phyloP scores from a whole-genome alignment of 1,140 invertebrate genomes.

The Drosophila triauraria region DNA sequence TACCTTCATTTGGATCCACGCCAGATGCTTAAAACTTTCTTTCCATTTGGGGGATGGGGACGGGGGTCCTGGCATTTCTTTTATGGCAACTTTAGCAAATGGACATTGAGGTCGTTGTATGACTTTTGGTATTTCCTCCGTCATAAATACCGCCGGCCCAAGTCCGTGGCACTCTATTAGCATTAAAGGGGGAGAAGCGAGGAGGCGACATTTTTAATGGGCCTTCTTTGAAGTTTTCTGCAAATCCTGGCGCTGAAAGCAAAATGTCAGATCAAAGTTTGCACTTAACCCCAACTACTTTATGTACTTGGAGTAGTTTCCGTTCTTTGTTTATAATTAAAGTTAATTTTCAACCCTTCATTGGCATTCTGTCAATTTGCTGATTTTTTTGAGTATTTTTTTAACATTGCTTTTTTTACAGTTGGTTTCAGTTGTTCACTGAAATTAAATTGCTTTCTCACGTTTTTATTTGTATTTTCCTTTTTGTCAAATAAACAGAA shows the following conservation, averaged over 20 bases:
- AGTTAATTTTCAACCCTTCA: constrained; percentile 4
- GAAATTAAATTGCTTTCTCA: constrained; percentile 48
- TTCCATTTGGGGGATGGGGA: neutral
- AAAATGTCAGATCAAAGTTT: constrained; percentile 39
- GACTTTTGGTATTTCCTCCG: constrained; percentile 51
- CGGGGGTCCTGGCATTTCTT: constrained; percentile 41
- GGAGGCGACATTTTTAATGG: constrained; percentile 33
- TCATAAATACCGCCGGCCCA: constrained; percentile 66
- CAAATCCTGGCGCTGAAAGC: constrained; percentile 25
- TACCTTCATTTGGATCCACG: constrained; percentile 52
- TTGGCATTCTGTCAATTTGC: neutral
- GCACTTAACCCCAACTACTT: constrained; percentile 33
- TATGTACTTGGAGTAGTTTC: neutral
- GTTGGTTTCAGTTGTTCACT: constrained; percentile 15
- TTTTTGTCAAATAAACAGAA: constrained; percentile 49
- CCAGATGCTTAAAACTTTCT: constrained; percentile 71
- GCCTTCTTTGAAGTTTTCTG: constrained; percentile 35
- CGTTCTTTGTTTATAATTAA: constrained; percentile 15
- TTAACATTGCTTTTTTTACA: constrained; percentile 10
- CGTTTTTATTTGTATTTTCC: constrained; percentile 8
- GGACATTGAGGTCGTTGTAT: constrained; percentile 77
- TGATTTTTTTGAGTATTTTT: constrained; percentile 7
- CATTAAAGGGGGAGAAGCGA: constrained; percentile 32
- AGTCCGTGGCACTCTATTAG: constrained; percentile 63
- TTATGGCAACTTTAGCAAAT: constrained; percentile 77